Evolutionary conservation across 2,888 invertebrate genomes (phyloP).

Genomic region (Pseudococcus viburni): DNA sequence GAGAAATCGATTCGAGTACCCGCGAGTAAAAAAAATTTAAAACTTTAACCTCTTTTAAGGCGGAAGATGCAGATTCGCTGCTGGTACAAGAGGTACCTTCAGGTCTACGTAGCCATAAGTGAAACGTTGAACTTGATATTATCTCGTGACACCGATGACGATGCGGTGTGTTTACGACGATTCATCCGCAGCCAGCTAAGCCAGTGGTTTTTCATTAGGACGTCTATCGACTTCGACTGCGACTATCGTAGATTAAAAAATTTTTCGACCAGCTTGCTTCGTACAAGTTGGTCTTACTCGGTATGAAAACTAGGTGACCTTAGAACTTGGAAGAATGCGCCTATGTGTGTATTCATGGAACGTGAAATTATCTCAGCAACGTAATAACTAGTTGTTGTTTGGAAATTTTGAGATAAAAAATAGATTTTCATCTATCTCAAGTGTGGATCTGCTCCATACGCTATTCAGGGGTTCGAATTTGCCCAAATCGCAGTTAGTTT

Average conservation of each 20-base stretch:
- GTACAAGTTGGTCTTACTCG: too few relatives aligned
- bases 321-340: constrained; percentile 20
- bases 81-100: not conserved
- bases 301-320: constrained; percentile 36
- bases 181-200: not conserved
- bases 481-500: not conserved
- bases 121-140: constrained; percentile 20
- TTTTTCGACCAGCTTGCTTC: constrained; percentile 8
- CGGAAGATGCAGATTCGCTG: not conserved
- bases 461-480: not conserved
- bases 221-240: not conserved
- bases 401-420: constrained; percentile 38
- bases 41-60: not conserved
- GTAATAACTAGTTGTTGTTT: constrained; percentile 47
- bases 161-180: not conserved
- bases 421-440: not conserved
- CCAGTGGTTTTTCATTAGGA: not conserved
- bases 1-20: not conserved
- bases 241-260: not conserved
- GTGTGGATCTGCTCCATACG: too few relatives aligned
- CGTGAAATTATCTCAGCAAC: constrained; percentile 41
- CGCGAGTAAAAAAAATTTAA: not conserved
- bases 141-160: constrained; percentile 3
- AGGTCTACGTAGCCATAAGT: not conserved
- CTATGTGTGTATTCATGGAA: not conserved